phyloP scores from a whole-genome alignment of 1,140 invertebrate genomes.

The Cryptotermes secundus region DNA sequence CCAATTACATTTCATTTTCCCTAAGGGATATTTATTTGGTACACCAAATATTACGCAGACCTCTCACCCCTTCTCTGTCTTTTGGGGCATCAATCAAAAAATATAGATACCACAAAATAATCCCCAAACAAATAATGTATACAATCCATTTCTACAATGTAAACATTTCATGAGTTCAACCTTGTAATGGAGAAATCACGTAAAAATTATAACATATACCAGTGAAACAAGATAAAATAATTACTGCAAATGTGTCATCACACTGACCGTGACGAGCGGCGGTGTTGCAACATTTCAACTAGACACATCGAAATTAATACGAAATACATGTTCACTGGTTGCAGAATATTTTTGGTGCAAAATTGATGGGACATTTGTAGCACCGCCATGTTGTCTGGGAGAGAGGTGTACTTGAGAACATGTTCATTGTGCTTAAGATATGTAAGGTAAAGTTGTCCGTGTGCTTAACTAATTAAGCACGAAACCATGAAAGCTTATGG shows the following conservation, averaged over 20 bases:
- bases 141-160: slow-evolving; percentile 8
- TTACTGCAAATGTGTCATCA: not conserved
- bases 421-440: too few species aligned
- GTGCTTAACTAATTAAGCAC: too few species aligned
- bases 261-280: not conserved
- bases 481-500: too few species aligned
- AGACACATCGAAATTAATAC: not conserved
- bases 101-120: slow-evolving; percentile 8
- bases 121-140: slow-evolving; percentile 2
- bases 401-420: too few species aligned
- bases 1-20: slow-evolving; percentile 8
- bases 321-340: not conserved
- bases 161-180: not conserved
- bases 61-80: not conserved
- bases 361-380: not conserved
- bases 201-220: not conserved
- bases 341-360: not conserved
- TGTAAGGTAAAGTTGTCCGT: too few species aligned
- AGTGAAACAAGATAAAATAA: slow-evolving; percentile 8
- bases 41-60: not conserved
- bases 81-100: slow-evolving; percentile 9
- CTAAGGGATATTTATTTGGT: slow-evolving; percentile 1
- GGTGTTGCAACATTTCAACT: not conserved
- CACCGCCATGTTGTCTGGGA: too few species aligned
- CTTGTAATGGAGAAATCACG: not conserved